Evolutionary conservation across 92 coral and sea anemone genomes (phyloP).

Genomic region (Phenganax subtilis): DNA sequence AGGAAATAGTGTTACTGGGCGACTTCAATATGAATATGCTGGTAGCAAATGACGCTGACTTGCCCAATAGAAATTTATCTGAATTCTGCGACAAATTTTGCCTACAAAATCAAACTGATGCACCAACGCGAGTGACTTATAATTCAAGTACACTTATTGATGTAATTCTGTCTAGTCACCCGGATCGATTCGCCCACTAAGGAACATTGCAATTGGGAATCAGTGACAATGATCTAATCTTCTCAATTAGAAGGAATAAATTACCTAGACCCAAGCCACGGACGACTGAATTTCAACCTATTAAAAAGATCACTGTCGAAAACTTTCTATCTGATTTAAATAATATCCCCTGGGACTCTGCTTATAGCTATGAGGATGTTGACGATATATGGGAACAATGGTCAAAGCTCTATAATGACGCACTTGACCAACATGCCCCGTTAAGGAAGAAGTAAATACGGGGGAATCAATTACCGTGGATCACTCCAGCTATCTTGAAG

Average conservation of each 20-base stretch:
- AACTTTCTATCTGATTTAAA: conserved; percentile 34
- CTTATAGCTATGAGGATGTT: conserved; percentile 41
- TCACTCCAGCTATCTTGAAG: background rate
- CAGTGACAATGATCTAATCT: background rate
- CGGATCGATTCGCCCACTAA: background rate
- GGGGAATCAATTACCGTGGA: conserved; percentile 18
- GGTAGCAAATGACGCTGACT: background rate
- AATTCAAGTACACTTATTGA: conserved; percentile 8
- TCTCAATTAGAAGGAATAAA: background rate
- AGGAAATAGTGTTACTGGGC: conserved; percentile 46
- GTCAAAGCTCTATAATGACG: conserved; percentile 40
- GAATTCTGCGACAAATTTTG: conserved; percentile 41
- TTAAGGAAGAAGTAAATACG: conserved; percentile 17
- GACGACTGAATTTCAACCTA: background rate
- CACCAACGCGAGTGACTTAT: background rate
- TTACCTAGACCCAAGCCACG: background rate
- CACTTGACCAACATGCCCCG: conserved; percentile 52
- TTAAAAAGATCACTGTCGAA: background rate
- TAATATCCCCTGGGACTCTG: conserved; percentile 52
- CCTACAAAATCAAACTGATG: background rate
- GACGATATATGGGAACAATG: conserved; percentile 60
- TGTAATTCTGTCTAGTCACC: conserved; percentile 8
- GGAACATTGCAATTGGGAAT: background rate
- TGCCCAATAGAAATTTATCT: conserved; percentile 29
- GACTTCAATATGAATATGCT: conserved; percentile 44